Evolutionary conservation across 2,888 invertebrate genomes (phyloP).

Genomic region (Conchocele bisecta): DNA sequence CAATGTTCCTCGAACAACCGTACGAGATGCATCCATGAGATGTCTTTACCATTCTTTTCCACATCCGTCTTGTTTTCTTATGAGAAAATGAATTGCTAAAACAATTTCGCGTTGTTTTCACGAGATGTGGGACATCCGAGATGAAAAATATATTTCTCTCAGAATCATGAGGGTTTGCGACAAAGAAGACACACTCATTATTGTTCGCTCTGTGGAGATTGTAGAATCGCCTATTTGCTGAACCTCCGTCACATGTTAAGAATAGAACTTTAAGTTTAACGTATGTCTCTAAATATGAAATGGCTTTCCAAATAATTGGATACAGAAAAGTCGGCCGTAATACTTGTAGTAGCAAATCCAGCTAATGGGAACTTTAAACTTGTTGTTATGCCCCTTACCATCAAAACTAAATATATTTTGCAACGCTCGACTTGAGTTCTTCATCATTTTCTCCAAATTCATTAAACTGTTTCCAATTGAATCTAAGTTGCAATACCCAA

Average conservation of each 20-base stretch:
- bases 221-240: constrained; percentile 52
- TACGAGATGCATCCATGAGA: constrained; percentile 55
- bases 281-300: constrained; percentile 39
- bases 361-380: constrained; percentile 47
- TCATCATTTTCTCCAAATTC: background rate
- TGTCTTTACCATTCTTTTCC: constrained; percentile 48
- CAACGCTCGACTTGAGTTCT: constrained; percentile 6
- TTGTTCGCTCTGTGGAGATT: constrained; percentile 19
- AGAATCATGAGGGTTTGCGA: background rate
- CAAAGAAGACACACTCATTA: background rate
- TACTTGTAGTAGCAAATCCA: constrained; percentile 44
- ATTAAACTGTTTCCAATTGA: background rate
- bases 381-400: constrained; percentile 36
- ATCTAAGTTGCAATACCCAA: constrained; percentile 47
- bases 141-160: constrained; percentile 37
- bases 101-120: constrained; percentile 54
- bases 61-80: constrained; percentile 38
- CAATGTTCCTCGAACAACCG: constrained; percentile 42
- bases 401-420: constrained; percentile 34
- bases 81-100: constrained; percentile 54
- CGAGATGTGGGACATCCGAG: constrained; percentile 50
- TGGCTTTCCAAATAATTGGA: constrained; percentile 52
- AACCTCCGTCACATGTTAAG: constrained; percentile 54
- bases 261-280: constrained; percentile 32
- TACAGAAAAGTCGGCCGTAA: constrained; percentile 53